Percentiles rank a stretch among this genome's conserved stretches.
Conservation (phyloP, 2,113 vertebrate genomes). For the Corythornis madagascariensis region DNA sequence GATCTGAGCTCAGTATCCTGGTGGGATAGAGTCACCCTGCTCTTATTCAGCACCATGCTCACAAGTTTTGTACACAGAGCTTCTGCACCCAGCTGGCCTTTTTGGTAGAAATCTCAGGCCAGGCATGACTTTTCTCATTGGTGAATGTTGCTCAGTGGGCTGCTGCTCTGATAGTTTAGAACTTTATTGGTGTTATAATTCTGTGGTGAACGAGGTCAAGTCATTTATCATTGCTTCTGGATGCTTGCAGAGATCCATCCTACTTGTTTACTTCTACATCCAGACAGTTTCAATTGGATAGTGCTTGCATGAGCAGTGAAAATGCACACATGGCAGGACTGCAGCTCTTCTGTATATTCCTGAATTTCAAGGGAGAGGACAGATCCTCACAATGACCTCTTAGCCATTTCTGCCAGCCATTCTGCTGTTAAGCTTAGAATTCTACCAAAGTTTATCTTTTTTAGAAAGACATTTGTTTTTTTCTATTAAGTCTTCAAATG, state of each 20-base stretch:
- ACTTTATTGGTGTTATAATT: neutral
- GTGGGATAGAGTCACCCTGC: neutral
- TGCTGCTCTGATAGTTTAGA: neutral
- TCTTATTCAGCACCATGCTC: neutral
- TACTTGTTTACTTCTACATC: neutral
- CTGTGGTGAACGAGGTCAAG: neutral
- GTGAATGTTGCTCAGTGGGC: neutral
- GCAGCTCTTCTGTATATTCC: neutral
- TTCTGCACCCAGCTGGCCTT: neutral
- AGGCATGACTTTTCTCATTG: neutral
- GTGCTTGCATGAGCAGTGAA: neutral
- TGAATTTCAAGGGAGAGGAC: neutral
- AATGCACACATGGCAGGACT: neutral
- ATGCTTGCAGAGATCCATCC: neutral
- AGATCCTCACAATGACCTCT: neutral
- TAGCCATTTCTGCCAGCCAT: neutral
- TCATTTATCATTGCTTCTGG: neutral
- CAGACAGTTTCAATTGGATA: neutral
- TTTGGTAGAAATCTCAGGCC: neutral
- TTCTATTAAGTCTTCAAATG: neutral
- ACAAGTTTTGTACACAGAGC: neutral
- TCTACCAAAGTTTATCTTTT: neutral
- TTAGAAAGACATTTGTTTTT: neutral
- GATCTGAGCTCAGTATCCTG: neutral
- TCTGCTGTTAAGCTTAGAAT: neutral